phyloP scores from a whole-genome alignment of 2,888 invertebrate genomes.

The Cabera pusaria region DNA sequence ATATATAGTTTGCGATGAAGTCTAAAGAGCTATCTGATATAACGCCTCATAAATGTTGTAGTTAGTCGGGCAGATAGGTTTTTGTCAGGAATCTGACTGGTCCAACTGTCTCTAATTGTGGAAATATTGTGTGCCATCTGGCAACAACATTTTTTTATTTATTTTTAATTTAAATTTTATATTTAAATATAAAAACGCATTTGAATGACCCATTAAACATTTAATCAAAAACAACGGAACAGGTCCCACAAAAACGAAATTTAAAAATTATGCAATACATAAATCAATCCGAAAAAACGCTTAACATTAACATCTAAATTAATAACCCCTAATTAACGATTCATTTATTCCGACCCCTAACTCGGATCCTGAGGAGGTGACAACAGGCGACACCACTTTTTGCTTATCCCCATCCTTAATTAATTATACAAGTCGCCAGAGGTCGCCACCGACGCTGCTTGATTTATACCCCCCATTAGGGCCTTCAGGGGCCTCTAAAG shows the following conservation, averaged over 20 bases:
- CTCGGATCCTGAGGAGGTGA: conserved; percentile 8
- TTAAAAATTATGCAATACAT: conserved; percentile 1
- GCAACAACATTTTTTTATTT: too few relatives aligned
- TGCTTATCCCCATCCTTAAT: conserved; percentile 14
- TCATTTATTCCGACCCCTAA: conserved; percentile 15
- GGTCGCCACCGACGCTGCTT: conserved; percentile 16
- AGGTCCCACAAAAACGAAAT: not conserved
- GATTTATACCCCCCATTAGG: conserved; percentile 29
- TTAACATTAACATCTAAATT: conserved; percentile 15
- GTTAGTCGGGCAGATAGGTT: too few relatives aligned
- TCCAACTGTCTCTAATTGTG: too few relatives aligned
- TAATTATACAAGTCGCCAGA: conserved; percentile 18
- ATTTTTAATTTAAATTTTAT: too few relatives aligned
- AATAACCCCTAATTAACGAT: conserved; percentile 19
- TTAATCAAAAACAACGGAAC: too few relatives aligned
- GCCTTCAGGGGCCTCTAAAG: conserved; percentile 14
- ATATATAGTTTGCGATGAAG: too few relatives aligned
- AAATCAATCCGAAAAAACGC: not conserved
- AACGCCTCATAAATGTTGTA: too few relatives aligned
- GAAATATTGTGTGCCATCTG: too few relatives aligned
- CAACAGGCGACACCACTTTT: conserved; percentile 19
- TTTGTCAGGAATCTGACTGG: too few relatives aligned
- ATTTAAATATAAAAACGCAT: too few relatives aligned
- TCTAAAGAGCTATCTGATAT: too few relatives aligned
- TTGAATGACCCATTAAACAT: too few relatives aligned